Conservation (phyloP, 1,140 invertebrate species). For the Drosophila kurseongensis region DNA sequence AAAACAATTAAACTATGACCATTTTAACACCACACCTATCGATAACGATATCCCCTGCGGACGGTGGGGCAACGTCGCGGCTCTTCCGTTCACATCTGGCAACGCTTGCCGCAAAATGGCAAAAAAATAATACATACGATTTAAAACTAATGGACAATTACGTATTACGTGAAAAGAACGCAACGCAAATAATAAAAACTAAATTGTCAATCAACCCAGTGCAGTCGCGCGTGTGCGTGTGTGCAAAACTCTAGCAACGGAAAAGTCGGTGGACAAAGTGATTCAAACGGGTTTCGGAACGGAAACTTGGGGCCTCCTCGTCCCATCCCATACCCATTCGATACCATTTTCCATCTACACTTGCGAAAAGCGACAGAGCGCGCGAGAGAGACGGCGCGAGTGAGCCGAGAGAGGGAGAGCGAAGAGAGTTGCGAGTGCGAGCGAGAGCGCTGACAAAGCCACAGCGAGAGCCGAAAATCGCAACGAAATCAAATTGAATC, state of each 20-base stretch:
- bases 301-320: slow-evolving; percentile 39
- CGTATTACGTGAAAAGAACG: slow-evolving; percentile 81
- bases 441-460: slow-evolving; percentile 46
- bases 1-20: too few relatives aligned
- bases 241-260: slow-evolving; percentile 35
- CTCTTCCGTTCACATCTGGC: slow-evolving; percentile 22
- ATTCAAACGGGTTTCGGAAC: slow-evolving; percentile 64
- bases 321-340: slow-evolving; percentile 4
- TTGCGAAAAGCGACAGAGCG: slow-evolving; percentile 66
- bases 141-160: slow-evolving; percentile 79
- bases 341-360: slow-evolving; percentile 73
- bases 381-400: slow-evolving; percentile 45
- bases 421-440: slow-evolving; percentile 47
- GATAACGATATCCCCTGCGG: neutral
- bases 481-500: slow-evolving; percentile 35
- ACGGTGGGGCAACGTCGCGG: neutral
- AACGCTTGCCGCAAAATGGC: slow-evolving; percentile 59
- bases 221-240: slow-evolving; percentile 51
- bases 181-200: slow-evolving; percentile 61
- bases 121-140: slow-evolving; percentile 80
- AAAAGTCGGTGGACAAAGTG: slow-evolving; percentile 51
- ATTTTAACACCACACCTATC: neutral
- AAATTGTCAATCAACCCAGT: slow-evolving; percentile 32
- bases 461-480: slow-evolving; percentile 63
- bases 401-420: slow-evolving; percentile 58